Conservation (phyloP, 2,888 invertebrate species). For the Meiosimyza decipiens region DNA sequence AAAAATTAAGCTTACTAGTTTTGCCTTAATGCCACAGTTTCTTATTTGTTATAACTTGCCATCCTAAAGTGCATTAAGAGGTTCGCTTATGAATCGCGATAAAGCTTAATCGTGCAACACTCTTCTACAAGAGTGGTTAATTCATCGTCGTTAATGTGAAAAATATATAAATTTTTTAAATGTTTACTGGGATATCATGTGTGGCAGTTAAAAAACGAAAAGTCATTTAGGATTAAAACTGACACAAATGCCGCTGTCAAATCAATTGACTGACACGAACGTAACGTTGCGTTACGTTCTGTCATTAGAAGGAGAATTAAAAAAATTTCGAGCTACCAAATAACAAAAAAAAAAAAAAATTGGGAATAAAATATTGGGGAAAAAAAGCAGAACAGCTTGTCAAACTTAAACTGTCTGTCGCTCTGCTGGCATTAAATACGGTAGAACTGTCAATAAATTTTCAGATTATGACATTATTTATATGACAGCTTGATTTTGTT, state of each 20-base stretch:
- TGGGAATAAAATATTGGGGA: not conserved
- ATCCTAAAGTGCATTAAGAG: too few relatives aligned
- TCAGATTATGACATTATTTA: slow-evolving; percentile 54
- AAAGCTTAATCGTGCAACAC: too few relatives aligned
- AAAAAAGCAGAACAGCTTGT: not conserved
- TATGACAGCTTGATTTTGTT: slow-evolving; percentile 44
- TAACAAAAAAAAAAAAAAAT: slow-evolving; percentile 36
- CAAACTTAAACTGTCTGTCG: slow-evolving; percentile 28
- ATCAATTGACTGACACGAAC: slow-evolving; percentile 23
- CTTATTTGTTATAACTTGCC: too few relatives aligned
- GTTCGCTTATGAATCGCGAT: too few relatives aligned
- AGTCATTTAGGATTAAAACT: slow-evolving; percentile 27
- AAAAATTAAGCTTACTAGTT: too few relatives aligned
- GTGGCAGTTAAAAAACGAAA: not conserved
- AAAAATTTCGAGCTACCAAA: slow-evolving; percentile 8
- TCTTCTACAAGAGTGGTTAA: too few relatives aligned
- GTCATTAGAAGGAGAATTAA: slow-evolving; percentile 13
- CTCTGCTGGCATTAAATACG: slow-evolving; percentile 11
- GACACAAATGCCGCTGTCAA: slow-evolving; percentile 27
- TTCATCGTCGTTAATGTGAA: too few relatives aligned
- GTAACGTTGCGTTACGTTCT: slow-evolving; percentile 11
- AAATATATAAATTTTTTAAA: too few relatives aligned
- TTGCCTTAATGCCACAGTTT: too few relatives aligned
- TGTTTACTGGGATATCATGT: too few relatives aligned
- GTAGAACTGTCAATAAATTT: slow-evolving; percentile 51